A percentile compares a stretch with the other conserved stretches of the same genome.
Evolutionary conservation across 2,113 vertebrate species (phyloP).

Genomic region (Plecturocebus donacophilus): DNA sequence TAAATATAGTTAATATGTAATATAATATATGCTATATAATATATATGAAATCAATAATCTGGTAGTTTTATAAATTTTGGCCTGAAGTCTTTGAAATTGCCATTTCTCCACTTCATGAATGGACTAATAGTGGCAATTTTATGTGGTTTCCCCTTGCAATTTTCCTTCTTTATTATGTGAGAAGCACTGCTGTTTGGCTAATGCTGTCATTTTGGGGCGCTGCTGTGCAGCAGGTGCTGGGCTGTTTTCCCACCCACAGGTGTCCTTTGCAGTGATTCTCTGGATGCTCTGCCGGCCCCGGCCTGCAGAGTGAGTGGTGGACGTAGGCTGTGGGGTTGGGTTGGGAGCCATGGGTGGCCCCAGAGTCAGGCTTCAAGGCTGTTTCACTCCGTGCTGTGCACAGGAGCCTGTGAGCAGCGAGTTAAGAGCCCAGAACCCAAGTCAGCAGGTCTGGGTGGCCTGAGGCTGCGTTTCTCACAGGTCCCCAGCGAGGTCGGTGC

Average conservation of each 20-base stretch:
- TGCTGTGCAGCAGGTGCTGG: neutral
- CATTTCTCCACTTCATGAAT: accelerated
- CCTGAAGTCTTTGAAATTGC: neutral
- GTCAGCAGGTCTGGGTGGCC: neutral
- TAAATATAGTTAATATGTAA: neutral
- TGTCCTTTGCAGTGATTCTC: accelerated
- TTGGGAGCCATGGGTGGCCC: accelerated
- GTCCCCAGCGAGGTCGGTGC: accelerated
- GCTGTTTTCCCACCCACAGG: accelerated
- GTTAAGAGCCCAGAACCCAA: neutral
- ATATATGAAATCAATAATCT: neutral
- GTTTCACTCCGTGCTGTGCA: accelerated
- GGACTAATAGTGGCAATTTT: neutral
- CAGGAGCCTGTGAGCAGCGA: accelerated
- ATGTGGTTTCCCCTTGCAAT: accelerated
- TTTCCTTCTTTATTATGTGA: accelerated
- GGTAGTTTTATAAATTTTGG: neutral
- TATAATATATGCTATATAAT: accelerated
- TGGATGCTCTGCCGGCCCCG: no score
- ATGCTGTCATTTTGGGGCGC: neutral
- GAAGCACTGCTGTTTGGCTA: no score
- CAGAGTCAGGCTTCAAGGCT: accelerated
- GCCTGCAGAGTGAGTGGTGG: neutral
- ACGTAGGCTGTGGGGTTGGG: neutral
- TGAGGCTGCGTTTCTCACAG: neutral